phyloP scores from a whole-genome alignment of 2,797 vertebrate genomes.

The Moxostoma hubbsi region DNA sequence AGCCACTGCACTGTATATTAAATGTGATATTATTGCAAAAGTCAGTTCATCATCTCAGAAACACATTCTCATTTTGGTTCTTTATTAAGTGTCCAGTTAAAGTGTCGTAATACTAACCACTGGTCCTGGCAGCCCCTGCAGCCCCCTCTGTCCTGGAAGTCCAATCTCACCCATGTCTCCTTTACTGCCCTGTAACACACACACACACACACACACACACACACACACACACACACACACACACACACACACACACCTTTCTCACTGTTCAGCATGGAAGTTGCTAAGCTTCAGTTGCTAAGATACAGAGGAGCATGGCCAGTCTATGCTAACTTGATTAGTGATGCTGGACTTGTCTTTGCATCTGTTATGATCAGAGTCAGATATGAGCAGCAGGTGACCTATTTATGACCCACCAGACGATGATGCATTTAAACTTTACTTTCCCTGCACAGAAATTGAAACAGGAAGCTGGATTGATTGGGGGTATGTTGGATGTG shows the following conservation, averaged over 20 bases:
- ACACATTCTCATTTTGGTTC: too few species aligned
- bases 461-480: constrained; percentile 3
- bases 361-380: constrained; percentile 24
- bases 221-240: too few species aligned
- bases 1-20: too few species aligned
- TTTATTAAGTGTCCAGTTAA: neutral
- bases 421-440: constrained; percentile 20
- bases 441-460: neutral
- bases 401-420: constrained; percentile 35
- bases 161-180: constrained; percentile 62
- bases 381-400: constrained; percentile 2
- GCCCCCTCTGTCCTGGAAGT: constrained; percentile 60
- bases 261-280: constrained; percentile 60
- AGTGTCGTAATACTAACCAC: constrained; percentile 50
- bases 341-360: constrained; percentile 37
- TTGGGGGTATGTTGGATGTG: neutral
- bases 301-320: constrained; percentile 60
- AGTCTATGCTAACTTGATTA: constrained; percentile 67
- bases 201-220: constrained; percentile 1
- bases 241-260: constrained; percentile 19
- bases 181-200: constrained; percentile 60
- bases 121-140: constrained; percentile 57
- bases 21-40: too few species aligned
- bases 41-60: too few species aligned
- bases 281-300: constrained; percentile 65